These are phyloP conservation scores for Epizoanthus illoricatus DNA, from an alignment of 92 coral and sea anemone genomes.

Conservation along the genomic window DNA sequence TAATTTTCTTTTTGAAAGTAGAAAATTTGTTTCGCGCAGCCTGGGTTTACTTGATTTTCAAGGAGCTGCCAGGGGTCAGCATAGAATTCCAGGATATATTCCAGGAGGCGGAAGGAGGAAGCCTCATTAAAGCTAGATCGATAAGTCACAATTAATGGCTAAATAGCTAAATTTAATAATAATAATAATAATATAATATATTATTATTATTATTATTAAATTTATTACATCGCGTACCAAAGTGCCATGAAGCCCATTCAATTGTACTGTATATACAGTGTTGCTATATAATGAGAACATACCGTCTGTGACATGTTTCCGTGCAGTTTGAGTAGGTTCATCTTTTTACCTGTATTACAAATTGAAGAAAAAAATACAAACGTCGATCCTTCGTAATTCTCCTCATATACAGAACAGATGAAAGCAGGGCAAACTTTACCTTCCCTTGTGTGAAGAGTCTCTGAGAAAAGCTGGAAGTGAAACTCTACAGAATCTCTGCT, in stretches of 20 bases:
- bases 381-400: neutral
- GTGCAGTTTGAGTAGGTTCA: conserved; percentile 79
- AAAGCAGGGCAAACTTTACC: conserved; percentile 22
- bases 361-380: neutral
- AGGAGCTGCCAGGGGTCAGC: no score
- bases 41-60: no score
- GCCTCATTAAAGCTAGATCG: no score
- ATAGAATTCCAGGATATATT: no score
- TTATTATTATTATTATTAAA: no score
- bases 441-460: conserved; percentile 26
- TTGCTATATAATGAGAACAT: conserved; percentile 13
- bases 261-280: neutral
- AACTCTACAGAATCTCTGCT: conserved; percentile 95
- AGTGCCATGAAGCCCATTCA: neutral
- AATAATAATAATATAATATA: no score
- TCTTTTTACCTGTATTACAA: conserved; percentile 38
- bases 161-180: no score
- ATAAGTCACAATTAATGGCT: no score
- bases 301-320: conserved; percentile 94
- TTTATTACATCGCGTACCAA: neutral
- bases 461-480: conserved; percentile 63
- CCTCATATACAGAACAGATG: neutral
- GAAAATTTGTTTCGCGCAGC: no score
- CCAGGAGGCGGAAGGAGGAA: no score
- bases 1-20: no score